These are phyloP conservation scores for Digitonthophagus gazella DNA, from an alignment of 2,888 invertebrate species.

Conservation along the genomic window DNA sequence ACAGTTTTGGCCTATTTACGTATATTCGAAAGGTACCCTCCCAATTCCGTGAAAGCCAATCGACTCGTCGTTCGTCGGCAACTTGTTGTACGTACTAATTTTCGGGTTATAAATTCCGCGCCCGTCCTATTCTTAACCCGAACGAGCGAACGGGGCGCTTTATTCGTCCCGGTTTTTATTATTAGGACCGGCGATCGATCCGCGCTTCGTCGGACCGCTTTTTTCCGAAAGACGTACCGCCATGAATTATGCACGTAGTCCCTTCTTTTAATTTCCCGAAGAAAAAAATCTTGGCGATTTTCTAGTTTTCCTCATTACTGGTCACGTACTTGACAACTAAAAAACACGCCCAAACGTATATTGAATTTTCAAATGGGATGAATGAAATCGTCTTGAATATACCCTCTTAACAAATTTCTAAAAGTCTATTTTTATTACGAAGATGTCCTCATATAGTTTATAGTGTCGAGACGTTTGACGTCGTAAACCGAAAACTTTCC, in stretches of 20 bases:
- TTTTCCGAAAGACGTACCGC: neutral
- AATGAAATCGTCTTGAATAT: neutral
- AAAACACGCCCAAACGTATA: neutral
- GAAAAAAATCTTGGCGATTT: neutral
- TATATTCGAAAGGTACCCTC: too few relatives aligned
- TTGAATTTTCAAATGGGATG: neutral
- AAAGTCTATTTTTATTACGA: neutral
- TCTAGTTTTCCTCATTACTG: too few relatives aligned
- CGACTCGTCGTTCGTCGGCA: too few relatives aligned
- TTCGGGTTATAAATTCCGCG: neutral
- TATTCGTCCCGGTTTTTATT: neutral
- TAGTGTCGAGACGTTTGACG: too few relatives aligned
- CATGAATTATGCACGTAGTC: neutral
- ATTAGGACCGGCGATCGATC: neutral
- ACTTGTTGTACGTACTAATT: neutral
- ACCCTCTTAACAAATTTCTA: neutral
- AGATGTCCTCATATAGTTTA: too few relatives aligned
- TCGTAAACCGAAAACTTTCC: too few relatives aligned
- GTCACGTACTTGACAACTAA: neutral
- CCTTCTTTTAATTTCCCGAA: neutral
- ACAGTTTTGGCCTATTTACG: too few relatives aligned
- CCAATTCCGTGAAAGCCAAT: too few relatives aligned
- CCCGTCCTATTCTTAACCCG: neutral
- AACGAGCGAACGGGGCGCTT: neutral
- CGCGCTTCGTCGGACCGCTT: neutral